Evolutionary conservation across 1,140 invertebrate genomes (phyloP).

Genomic region (Arctopsyche grandis): DNA sequence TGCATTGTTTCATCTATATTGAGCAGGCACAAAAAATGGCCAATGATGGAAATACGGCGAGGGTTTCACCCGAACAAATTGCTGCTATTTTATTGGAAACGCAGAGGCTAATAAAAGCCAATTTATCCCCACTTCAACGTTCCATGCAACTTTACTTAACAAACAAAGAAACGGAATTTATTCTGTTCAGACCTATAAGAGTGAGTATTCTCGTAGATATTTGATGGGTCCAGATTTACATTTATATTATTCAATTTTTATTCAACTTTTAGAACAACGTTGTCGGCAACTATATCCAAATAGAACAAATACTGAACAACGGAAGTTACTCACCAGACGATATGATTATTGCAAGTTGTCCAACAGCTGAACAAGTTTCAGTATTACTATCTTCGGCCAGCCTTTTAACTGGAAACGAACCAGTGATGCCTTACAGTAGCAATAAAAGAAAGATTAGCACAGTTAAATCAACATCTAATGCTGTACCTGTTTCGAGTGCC

Average conservation of each 20-base stretch:
- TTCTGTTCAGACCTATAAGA: constrained; percentile 92
- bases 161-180: constrained; percentile 96
- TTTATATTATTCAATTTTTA: background rate
- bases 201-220: constrained; percentile 63
- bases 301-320: constrained; percentile 79
- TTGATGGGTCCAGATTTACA: background rate
- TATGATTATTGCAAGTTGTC: constrained; percentile 84
- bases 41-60: background rate
- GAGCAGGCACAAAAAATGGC: constrained; percentile 42
- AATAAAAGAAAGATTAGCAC: constrained; percentile 59
- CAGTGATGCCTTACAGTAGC: constrained; percentile 62
- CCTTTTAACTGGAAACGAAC: constrained; percentile 65
- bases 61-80: constrained; percentile 59
- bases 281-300: constrained; percentile 83
- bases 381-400: constrained; percentile 84
- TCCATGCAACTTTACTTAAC: constrained; percentile 95
- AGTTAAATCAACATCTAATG: constrained; percentile 38
- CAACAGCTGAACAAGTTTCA: constrained; percentile 91
- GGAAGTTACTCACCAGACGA: constrained; percentile 84
- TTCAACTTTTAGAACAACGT: constrained; percentile 81
- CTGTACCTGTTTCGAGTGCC: background rate
- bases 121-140: constrained; percentile 81
- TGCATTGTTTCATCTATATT: constrained; percentile 30
- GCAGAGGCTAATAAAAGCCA: constrained; percentile 79
- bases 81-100: constrained; percentile 72